Evolutionary conservation across 1,140 invertebrate genomes (phyloP).

Genomic region (Leptoteleia sp.): DNA sequence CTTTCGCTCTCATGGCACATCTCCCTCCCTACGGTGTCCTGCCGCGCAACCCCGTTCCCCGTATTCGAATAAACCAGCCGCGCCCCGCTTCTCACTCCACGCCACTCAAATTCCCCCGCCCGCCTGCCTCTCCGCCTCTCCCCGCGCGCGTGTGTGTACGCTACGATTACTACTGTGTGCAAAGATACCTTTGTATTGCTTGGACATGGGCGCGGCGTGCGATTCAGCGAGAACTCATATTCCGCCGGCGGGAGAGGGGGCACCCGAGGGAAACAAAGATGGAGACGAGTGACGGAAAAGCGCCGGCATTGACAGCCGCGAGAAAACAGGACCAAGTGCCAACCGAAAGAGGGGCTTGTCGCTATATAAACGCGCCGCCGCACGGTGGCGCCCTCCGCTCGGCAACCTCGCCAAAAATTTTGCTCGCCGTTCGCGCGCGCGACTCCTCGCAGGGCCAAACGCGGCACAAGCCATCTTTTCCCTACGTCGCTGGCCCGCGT

Average conservation of each 20-base stretch:
- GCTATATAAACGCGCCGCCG: constrained; percentile 50
- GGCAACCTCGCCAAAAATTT: neutral
- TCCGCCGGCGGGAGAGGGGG: constrained; percentile 37
- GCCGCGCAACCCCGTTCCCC: constrained; percentile 51
- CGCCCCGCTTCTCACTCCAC: constrained; percentile 35
- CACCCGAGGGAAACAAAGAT: constrained; percentile 39
- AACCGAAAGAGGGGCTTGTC: constrained; percentile 21
- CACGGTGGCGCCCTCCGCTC: constrained; percentile 74
- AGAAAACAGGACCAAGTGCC: constrained; percentile 27
- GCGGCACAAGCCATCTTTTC: no score
- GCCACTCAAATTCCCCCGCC: constrained; percentile 15
- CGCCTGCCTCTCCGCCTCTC: constrained; percentile 2
- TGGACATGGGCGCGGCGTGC: constrained; percentile 55
- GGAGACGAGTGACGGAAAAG: constrained; percentile 25
- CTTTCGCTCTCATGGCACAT: constrained; percentile 68
- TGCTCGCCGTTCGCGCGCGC: neutral
- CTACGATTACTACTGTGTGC: constrained; percentile 31
- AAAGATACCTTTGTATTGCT: constrained; percentile 40
- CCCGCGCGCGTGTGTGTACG: constrained; percentile 47
- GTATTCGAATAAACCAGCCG: constrained; percentile 53
- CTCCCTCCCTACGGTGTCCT: constrained; percentile 67
- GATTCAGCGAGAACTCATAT: constrained; percentile 30
- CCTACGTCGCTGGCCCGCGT: no score
- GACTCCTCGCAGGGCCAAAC: neutral
- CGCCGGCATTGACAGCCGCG: no score